Evolutionary conservation across 2,888 invertebrate genomes (phyloP).

Genomic region (Leptinotarsa peninsularis): DNA sequence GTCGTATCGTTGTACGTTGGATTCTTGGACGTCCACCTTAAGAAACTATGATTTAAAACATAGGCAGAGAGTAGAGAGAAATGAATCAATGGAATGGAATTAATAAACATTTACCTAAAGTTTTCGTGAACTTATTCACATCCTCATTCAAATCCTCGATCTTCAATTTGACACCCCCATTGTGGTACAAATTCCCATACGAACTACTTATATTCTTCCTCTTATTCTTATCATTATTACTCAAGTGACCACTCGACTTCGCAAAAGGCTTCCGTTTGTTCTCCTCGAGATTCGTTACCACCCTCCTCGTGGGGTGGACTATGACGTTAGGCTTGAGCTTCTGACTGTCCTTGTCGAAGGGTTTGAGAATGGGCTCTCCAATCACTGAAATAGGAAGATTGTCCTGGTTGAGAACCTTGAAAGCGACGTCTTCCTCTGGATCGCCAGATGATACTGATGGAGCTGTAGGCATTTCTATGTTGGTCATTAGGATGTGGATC

Average conservation of each 20-base stretch:
- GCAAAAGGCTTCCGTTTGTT: conserved; percentile 58
- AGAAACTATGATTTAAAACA: no score
- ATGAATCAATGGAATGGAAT: no score
- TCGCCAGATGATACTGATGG: conserved; percentile 56
- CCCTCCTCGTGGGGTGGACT: conserved; percentile 69
- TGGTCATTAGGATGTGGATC: conserved; percentile 13
- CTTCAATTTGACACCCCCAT: conserved; percentile 57
- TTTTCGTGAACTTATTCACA: conserved; percentile 74
- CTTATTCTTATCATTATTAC: conserved; percentile 52
- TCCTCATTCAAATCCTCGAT: conserved; percentile 62
- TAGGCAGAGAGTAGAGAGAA: no score
- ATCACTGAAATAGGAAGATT: conserved; percentile 61
- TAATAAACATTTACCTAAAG: conserved; percentile 63
- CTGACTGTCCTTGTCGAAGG: conserved; percentile 60
- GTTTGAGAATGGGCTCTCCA: conserved; percentile 63
- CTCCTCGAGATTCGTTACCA: conserved; percentile 58
- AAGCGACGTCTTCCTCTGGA: conserved; percentile 62
- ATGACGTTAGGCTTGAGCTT: conserved; percentile 70
- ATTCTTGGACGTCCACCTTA: no score
- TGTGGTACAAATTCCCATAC: conserved; percentile 65
- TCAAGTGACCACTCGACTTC: conserved; percentile 62
- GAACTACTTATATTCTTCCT: conserved; percentile 65
- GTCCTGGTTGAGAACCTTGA: conserved; percentile 65
- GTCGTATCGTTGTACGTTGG: no score
- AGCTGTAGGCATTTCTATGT: conserved; percentile 48